Evolutionary conservation across 2,113 vertebrate species (phyloP), one percentile per base, ranked within the genome.

Genomic region (Myodes glareolus): DNA sequence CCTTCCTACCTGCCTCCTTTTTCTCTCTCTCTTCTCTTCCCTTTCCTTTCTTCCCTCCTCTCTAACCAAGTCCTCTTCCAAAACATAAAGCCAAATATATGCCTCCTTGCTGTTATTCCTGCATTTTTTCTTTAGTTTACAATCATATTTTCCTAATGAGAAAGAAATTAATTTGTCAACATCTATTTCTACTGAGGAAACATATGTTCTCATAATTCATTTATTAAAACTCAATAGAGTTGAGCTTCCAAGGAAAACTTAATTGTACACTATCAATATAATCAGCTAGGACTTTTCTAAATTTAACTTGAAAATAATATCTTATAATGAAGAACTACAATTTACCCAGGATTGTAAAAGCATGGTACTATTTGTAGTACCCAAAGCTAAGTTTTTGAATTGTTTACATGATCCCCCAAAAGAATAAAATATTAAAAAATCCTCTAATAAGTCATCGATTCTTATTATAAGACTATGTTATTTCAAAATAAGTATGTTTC

Each of bases 11-110:
- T 63, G 21, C 21, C 36, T 61, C 23, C 12, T 31, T 45, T 17
- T 39, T 45, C 39, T 55, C 36, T 45, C n/a, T 63, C 7, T 1
- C 14, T 17, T 84, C 7, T 39, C 25, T 31, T 63, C 13, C 25
- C 7, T 17, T 63, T 27, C 14, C 0, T 63, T 39, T 2, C 63
- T 29, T 63, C 4, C 4, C 25, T 31, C 3, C 8, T 4, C 11
- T n/a, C 36, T 27, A 7, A 65, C 45, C 25, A 45, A 85, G 10
- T 65, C 25, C 2, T 65, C 13, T 65, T 63, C 39, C 27, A 65
- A 85, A 45, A n/a, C 6, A 31, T 31, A 85, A 16, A 11, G 0
- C 5, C 17, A 16, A 63, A 73, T 17, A 63, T 63, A 42, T 84
- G 14, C 13, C 8, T 84, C 4, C 1, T 23, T 42, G 25, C 12